These are phyloP conservation scores for Calliopum simillimum DNA, from an alignment of 2,888 invertebrate genomes.

Conservation along the genomic window DNA sequence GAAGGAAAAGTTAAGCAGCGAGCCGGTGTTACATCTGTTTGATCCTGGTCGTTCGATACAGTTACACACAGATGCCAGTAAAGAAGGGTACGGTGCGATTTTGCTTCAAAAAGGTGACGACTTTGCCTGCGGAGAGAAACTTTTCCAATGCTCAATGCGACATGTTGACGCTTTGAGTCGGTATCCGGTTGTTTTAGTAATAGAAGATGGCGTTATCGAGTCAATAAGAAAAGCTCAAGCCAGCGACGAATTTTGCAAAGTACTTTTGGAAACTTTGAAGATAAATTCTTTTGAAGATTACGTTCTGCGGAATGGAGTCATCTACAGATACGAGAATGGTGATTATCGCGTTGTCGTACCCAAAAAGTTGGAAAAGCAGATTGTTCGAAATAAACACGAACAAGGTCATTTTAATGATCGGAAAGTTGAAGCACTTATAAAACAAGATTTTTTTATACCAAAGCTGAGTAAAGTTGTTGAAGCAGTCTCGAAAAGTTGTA, in stretches of 20 bases:
- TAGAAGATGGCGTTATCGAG: constrained; percentile 17
- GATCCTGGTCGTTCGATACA: not conserved
- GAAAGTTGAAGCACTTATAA: not conserved
- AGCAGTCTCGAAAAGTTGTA: constrained; percentile 6
- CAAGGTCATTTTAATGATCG: not conserved
- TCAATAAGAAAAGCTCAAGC: constrained; percentile 27
- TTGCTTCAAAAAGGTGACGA: constrained; percentile 2
- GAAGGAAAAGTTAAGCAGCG: too few relatives aligned
- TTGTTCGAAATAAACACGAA: constrained; percentile 29
- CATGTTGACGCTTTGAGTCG: constrained; percentile 48
- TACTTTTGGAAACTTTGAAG: constrained; percentile 28
- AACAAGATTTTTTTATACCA: not conserved
- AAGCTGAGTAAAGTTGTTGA: constrained; percentile 1
- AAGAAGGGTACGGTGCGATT: constrained; percentile 2
- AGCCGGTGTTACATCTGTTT: too few relatives aligned
- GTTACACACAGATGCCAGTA: constrained; percentile 16
- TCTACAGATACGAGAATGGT: constrained; percentile 31
- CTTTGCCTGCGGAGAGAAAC: constrained; percentile 10
- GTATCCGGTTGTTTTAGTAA: constrained; percentile 17
- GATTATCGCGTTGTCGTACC: constrained; percentile 38
- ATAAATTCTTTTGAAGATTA: constrained; percentile 28
- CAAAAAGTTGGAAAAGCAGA: constrained; percentile 34
- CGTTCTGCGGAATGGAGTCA: constrained; percentile 30
- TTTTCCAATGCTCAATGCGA: constrained; percentile 37
- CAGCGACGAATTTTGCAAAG: constrained; percentile 26